A percentile compares a stretch with the other conserved stretches of the same genome.
These are phyloP conservation scores for Orthosia gothica DNA, from an alignment of 2,888 invertebrate genomes.

Conservation along the genomic window DNA sequence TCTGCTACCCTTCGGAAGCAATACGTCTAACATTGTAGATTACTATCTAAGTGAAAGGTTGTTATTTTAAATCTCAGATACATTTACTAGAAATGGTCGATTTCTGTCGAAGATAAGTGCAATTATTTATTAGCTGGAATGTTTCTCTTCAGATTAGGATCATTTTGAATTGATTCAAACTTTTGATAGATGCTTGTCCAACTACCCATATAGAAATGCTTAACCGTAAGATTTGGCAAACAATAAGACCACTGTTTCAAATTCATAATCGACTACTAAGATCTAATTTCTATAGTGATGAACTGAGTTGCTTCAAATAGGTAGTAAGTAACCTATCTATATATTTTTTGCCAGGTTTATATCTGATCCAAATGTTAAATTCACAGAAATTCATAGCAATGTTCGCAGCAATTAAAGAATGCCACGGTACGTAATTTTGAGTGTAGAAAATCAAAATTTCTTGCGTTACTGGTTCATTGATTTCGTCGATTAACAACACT, in stretches of 20 bases:
- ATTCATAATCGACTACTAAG: slow-evolving; percentile 62
- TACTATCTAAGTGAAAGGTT: slow-evolving; percentile 75
- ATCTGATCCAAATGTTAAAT: slow-evolving; percentile 53
- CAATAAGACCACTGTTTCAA: slow-evolving; percentile 73
- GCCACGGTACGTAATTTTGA: slow-evolving; percentile 39
- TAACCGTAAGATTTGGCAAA: slow-evolving; percentile 74
- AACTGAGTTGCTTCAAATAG: slow-evolving; percentile 41
- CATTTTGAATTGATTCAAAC: slow-evolving; percentile 56
- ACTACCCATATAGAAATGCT: slow-evolving; percentile 63
- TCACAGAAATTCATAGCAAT: slow-evolving; percentile 39
- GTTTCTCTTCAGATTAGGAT: slow-evolving; percentile 53
- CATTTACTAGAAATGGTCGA: slow-evolving; percentile 56
- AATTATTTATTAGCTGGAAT: slow-evolving; percentile 56
- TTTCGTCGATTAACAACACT: slow-evolving; percentile 47
- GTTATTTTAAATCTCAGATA: slow-evolving; percentile 60
- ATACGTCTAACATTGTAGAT: slow-evolving; percentile 69
- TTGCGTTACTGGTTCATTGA: slow-evolving; percentile 55
- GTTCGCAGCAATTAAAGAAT: slow-evolving; percentile 61
- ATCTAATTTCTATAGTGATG: slow-evolving; percentile 64
- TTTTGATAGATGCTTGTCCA: slow-evolving; percentile 74
- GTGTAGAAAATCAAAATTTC: slow-evolving; percentile 53
- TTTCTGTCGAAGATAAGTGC: slow-evolving; percentile 52
- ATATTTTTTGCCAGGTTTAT: slow-evolving; percentile 34
- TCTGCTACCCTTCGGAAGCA: slow-evolving; percentile 76
- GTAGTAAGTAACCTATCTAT: not conserved